Evolutionary conservation across 2,113 vertebrate genomes (phyloP).

Genomic region (Condylura cristata): DNA sequence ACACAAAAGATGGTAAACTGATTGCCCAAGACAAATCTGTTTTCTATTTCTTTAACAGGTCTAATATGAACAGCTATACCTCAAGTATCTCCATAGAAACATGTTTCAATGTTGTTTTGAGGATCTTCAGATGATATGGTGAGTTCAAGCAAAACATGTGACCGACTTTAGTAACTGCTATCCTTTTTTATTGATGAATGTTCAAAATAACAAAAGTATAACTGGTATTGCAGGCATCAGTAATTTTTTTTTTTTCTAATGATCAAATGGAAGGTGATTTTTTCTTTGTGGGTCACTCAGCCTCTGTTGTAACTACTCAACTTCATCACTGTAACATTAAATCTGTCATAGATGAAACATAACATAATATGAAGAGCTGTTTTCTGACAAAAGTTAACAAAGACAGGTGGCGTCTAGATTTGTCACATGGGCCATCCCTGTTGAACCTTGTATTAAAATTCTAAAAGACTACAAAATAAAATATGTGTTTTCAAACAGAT

Average conservation of each 20-base stretch:
- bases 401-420: background rate
- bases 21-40: slow-evolving; percentile 49
- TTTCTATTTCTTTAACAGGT: background rate
- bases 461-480: background rate
- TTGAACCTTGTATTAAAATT: background rate
- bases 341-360: background rate
- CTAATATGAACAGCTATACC: background rate
- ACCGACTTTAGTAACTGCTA: background rate
- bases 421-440: background rate
- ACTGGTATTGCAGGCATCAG: background rate
- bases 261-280: background rate
- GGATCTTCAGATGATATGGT: background rate
- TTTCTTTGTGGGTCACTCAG: background rate
- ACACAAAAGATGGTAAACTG: slow-evolving; percentile 15
- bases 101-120: background rate
- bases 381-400: slow-evolving; percentile 1
- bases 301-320: background rate
- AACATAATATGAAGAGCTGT: background rate
- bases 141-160: slow-evolving; percentile 8
- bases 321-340: background rate
- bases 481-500: background rate
- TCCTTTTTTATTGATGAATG: no score
- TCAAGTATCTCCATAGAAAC: background rate
- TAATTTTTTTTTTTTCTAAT: background rate
- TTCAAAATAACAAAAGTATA: background rate